Conservation (phyloP, 2,888 invertebrate genomes). For the Drosophila subsilvestris region DNA sequence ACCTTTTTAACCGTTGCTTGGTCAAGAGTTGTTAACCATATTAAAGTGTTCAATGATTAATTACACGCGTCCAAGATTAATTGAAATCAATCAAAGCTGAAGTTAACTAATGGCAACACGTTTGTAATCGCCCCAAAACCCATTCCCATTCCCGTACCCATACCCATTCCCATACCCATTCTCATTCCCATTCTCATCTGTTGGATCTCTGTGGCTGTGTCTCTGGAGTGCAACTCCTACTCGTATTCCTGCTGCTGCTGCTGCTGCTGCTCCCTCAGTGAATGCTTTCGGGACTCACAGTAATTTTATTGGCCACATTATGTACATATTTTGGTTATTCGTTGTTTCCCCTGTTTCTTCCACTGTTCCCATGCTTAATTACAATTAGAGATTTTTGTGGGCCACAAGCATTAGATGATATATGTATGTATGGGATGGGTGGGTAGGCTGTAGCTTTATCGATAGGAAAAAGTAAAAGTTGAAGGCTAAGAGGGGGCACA, state of each 20-base stretch:
- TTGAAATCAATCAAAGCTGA: conserved; percentile 85
- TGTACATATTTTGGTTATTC: conserved; percentile 8
- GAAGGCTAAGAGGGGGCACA: too few species aligned
- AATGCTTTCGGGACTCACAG: conserved; percentile 48
- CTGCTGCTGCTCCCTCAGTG: conserved; percentile 28
- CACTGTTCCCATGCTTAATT: conserved; percentile 69
- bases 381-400: conserved; percentile 67
- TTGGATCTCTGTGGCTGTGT: conserved; percentile 13
- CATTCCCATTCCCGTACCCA: conserved; percentile 30
- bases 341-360: conserved; percentile 22
- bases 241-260: too few species aligned
- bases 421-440: background rate
- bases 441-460: background rate
- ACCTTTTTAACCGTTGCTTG: conserved; percentile 83
- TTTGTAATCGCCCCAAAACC: conserved; percentile 74
- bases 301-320: conserved; percentile 58
- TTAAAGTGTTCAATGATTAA: conserved; percentile 85
- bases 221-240: conserved; percentile 18
- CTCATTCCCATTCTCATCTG: conserved; percentile 30
- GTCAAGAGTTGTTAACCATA: conserved; percentile 84
- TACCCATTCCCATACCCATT: conserved; percentile 31
- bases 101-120: conserved; percentile 84
- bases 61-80: conserved; percentile 84
- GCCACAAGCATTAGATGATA: conserved; percentile 42
- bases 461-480: conserved; percentile 2